Percentiles rank a stretch among this genome's conserved stretches.
Evolutionary conservation across 2,888 invertebrate species (phyloP).

Genomic region (Teinopalpus imperialis): DNA sequence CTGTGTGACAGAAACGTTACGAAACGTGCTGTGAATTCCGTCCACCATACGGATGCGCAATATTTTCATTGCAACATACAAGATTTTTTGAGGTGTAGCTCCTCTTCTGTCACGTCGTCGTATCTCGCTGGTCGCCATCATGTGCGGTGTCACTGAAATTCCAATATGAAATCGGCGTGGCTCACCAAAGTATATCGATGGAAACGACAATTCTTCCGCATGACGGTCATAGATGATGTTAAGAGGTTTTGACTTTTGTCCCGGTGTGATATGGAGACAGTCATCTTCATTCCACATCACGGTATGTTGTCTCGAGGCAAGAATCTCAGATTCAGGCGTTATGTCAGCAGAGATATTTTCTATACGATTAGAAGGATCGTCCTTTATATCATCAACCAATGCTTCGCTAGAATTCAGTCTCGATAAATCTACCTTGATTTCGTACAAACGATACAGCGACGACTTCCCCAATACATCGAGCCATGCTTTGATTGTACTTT

Average conservation of each 20-base stretch:
- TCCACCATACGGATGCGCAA: constrained; percentile 37
- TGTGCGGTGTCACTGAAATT: constrained; percentile 45
- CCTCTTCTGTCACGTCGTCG: constrained; percentile 50
- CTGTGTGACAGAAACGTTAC: constrained; percentile 34
- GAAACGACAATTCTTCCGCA: no score
- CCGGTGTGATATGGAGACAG: no score
- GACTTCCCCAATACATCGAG: constrained; percentile 36
- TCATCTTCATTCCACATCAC: no score
- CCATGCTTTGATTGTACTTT: no score
- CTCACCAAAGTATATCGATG: no score
- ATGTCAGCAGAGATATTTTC: constrained; percentile 40
- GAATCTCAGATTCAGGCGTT: no score
- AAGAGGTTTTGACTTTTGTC: constrained; percentile 36
- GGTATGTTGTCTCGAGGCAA: no score
- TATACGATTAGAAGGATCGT: constrained; percentile 36
- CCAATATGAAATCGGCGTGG: no score
- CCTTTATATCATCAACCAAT: no score
- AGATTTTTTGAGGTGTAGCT: constrained; percentile 42
- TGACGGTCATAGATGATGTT: constrained; percentile 52
- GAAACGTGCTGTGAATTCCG: constrained; percentile 37
- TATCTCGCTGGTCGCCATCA: constrained; percentile 52
- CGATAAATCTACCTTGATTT: constrained; percentile 40
- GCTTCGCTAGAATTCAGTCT: no score
- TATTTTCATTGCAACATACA: no score
- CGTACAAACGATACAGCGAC: constrained; percentile 39